These are phyloP conservation scores for Drosophila mettleri DNA, from an alignment of 2,888 invertebrate species.

Conservation along the genomic window DNA sequence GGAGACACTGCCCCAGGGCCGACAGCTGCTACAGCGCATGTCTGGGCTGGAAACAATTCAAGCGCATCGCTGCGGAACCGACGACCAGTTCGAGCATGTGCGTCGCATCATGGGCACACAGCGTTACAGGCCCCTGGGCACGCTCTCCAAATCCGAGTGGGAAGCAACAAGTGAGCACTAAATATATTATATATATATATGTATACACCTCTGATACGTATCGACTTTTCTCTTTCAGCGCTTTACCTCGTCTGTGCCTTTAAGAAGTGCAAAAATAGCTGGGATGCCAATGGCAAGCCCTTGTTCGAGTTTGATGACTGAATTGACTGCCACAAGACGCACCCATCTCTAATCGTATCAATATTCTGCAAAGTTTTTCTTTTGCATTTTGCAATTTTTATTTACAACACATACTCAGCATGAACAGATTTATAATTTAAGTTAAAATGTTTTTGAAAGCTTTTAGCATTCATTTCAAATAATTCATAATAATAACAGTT, in stretches of 20 bases:
- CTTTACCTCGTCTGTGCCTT: conserved; percentile 94
- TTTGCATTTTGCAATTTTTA: neutral
- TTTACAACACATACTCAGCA: conserved; percentile 36
- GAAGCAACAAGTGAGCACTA: conserved; percentile 92
- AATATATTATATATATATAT: neutral
- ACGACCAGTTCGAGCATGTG: conserved; percentile 91
- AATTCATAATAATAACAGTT: no score
- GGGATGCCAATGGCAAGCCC: conserved; percentile 69
- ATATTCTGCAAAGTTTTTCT: conserved; percentile 1
- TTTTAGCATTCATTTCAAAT: conserved; percentile 6
- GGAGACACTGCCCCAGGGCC: conserved; percentile 78
- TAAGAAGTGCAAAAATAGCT: conserved; percentile 87
- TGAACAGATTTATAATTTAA: conserved; percentile 34
- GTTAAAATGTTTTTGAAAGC: conserved; percentile 10
- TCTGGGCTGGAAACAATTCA: conserved; percentile 92
- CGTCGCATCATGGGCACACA: conserved; percentile 83
- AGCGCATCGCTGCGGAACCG: conserved; percentile 85
- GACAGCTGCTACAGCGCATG: conserved; percentile 90
- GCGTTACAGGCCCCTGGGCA: conserved; percentile 88
- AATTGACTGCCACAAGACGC: conserved; percentile 10
- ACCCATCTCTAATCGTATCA: conserved; percentile 9
- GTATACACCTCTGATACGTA: conserved; percentile 24
- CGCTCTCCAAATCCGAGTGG: conserved; percentile 95
- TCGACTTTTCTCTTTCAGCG: conserved; percentile 86
- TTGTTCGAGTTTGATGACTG: conserved; percentile 68